Percentiles rank a stretch among this genome's conserved stretches.
Conservation (phyloP, 53 echinoderm and acorn worm genomes). For the Echinarachnius parma region DNA sequence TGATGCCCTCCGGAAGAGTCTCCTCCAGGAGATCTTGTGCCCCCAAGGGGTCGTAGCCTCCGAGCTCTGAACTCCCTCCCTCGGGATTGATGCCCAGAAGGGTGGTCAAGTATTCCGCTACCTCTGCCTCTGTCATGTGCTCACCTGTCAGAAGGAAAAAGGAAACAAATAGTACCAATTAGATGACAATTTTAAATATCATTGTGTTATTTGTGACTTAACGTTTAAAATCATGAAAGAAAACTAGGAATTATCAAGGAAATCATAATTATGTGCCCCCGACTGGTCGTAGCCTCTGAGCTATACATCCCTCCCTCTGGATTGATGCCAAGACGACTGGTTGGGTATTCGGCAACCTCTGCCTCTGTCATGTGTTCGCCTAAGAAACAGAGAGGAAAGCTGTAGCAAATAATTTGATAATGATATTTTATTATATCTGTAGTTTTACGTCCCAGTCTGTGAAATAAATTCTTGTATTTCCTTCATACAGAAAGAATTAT, state of each 20-base stretch:
- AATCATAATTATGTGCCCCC: constrained; percentile 47
- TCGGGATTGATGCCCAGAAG: constrained; percentile 94
- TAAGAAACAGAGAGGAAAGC: too few species aligned
- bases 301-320: constrained; percentile 96
- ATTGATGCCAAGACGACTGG: constrained; percentile 89
- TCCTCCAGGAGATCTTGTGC: constrained; percentile 82
- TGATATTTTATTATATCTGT: background rate
- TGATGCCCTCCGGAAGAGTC: constrained; percentile 78
- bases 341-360: constrained; percentile 88
- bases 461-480: too few species aligned
- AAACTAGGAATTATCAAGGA: too few species aligned
- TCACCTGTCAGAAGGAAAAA: constrained; percentile 60
- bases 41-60: constrained; percentile 63
- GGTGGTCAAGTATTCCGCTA: constrained; percentile 94
- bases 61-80: constrained; percentile 97
- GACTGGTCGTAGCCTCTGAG: constrained; percentile 71
- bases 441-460: background rate
- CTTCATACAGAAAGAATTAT: too few species aligned
- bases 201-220: too few species aligned
- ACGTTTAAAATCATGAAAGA: too few species aligned
- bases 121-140: constrained; percentile 87
- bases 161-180: too few species aligned
- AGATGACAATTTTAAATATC: too few species aligned
- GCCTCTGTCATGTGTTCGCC: constrained; percentile 97
- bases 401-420: too few species aligned